Conservation (phyloP, 2,797 vertebrate genomes). For the Danio aesculapii region DNA sequence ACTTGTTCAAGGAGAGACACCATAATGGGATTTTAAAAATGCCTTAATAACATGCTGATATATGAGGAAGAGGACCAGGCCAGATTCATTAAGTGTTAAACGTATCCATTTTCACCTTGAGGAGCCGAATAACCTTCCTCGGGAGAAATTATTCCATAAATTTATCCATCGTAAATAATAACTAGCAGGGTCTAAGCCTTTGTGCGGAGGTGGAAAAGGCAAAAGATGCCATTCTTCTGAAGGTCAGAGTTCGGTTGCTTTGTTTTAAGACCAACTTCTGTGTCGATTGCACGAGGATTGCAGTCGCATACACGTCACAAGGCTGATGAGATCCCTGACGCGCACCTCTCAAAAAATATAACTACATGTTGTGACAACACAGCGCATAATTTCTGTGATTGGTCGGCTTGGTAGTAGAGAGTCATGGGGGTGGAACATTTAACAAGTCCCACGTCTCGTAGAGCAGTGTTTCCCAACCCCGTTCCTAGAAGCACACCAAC, state of each 20-base stretch:
- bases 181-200: slow-evolving; percentile 75
- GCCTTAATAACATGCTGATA: slow-evolving; percentile 90
- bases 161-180: slow-evolving; percentile 85
- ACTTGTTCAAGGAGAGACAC: slow-evolving; percentile 88
- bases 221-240: slow-evolving; percentile 70
- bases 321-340: too few relatives aligned
- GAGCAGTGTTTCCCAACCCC: too few relatives aligned
- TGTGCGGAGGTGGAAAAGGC: slow-evolving; percentile 64
- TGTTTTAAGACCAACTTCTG: not conserved
- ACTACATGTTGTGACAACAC: too few relatives aligned
- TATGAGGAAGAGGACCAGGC: slow-evolving; percentile 80
- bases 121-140: slow-evolving; percentile 83
- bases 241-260: slow-evolving; percentile 69
- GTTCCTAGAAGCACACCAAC: too few relatives aligned
- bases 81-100: slow-evolving; percentile 87
- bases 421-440: too few relatives aligned
- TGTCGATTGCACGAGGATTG: too few relatives aligned
- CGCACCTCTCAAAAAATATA: too few relatives aligned
- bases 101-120: slow-evolving; percentile 87
- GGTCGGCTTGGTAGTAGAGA: too few relatives aligned
- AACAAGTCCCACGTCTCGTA: too few relatives aligned
- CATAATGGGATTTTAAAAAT: slow-evolving; percentile 88
- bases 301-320: too few relatives aligned
- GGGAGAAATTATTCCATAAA: slow-evolving; percentile 85
- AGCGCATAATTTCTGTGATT: too few relatives aligned